phyloP scores from a whole-genome alignment of 2,888 invertebrate genomes.

The Limenitis camilla region DNA sequence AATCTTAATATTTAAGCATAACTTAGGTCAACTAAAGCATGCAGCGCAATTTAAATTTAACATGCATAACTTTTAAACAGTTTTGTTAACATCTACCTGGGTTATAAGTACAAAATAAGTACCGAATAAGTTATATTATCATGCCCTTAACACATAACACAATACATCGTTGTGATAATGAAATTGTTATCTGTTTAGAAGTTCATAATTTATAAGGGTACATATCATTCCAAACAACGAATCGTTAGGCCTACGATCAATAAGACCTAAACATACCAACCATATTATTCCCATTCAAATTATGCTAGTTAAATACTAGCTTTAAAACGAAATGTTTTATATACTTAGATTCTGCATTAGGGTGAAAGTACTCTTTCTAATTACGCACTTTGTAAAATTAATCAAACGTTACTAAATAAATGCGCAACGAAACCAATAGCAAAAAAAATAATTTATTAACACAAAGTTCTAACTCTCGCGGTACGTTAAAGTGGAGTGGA shows the following conservation, averaged over 20 bases:
- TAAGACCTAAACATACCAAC: background rate
- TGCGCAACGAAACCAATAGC: constrained; percentile 43
- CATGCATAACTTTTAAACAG: too few species aligned
- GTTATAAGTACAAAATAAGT: too few species aligned
- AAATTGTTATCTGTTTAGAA: background rate
- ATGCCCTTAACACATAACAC: background rate
- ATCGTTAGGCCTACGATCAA: background rate
- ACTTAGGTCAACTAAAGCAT: too few species aligned
- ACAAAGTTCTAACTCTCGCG: constrained; percentile 49
- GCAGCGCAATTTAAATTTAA: too few species aligned
- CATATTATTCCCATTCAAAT: background rate
- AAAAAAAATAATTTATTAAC: constrained; percentile 37
- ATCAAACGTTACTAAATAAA: constrained; percentile 55
- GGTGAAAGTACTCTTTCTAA: constrained; percentile 7
- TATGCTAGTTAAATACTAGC: too few species aligned
- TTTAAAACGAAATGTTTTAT: background rate
- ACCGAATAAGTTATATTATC: too few species aligned
- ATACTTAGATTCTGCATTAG: constrained; percentile 10
- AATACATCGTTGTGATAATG: background rate
- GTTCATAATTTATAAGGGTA: background rate
- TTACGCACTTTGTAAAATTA: constrained; percentile 57
- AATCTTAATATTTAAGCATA: too few species aligned
- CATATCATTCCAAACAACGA: background rate
- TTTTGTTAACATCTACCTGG: too few species aligned
- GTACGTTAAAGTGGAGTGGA: constrained; percentile 44